Evolutionary conservation across 2,113 vertebrate species (phyloP), one percentile per base, ranked within the genome.

Genomic region (Caracal caracal): DNA sequence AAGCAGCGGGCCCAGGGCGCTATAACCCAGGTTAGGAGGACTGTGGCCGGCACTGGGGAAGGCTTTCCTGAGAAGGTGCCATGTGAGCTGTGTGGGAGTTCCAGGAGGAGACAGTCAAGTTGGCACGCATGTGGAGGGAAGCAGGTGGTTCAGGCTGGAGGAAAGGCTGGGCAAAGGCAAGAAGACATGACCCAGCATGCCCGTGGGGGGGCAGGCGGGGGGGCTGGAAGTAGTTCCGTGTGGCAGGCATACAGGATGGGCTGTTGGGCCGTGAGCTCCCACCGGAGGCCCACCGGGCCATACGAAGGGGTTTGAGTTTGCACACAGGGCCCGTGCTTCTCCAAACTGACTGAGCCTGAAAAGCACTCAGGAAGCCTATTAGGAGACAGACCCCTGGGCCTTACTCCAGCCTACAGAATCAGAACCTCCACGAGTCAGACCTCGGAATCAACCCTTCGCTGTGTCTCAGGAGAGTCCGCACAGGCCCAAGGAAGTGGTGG

Each of bases 1-100:
- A 9, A 40, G 75, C 33, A 59, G 82, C 0, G 0, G 24, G 43
- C 22, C 53, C 15, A 4, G 5, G 53, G 43, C 0, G 17, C 28
- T 4, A 43, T 26, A 8, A 65, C 10, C 30, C 43, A 59, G 81
- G 6, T 51, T 7, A 2, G 30, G 37, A 68, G 78, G 20, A 16
- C 51, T 22, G 24, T 22, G 17, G 24, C 16, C 2, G 35, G 24
- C 24, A 3, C 8, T 37, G n/a, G 24, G 13, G 47, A 26, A 43
- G 49, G 47, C 9, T 19, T 71, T 37, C 70, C 81, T n/a, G 88
- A 53, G 11, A 40, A 71, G 51, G 84, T 1, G 0, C n/a, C 56
- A 1, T 22, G 30, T 24, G 78, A 80, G 53, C 63, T 26, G 68
- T 49, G 37, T 19, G 13, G 63, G 53, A 35, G 3, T 12, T 56